Evolutionary conservation across 2,113 vertebrate species (phyloP).

Genomic region (Neofelis nebulosa): DNA sequence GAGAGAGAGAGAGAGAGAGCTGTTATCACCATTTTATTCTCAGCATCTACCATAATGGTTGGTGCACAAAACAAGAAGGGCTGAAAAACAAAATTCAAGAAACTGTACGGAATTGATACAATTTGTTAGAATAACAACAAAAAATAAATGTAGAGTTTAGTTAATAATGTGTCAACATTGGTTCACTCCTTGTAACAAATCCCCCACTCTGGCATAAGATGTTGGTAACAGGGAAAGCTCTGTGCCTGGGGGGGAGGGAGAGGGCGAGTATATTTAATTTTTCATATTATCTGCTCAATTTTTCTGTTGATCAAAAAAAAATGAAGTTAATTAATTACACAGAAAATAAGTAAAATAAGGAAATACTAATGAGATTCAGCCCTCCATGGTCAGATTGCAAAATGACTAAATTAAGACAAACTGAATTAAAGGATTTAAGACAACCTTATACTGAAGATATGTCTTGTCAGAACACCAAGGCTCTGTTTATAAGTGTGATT

Average conservation of each 20-base stretch:
- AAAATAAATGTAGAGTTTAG: neutral
- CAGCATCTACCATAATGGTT: neutral
- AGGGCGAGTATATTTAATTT: neutral
- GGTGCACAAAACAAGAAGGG: neutral
- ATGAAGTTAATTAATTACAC: neutral
- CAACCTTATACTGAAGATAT: neutral
- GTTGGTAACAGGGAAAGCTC: neutral
- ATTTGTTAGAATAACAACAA: neutral
- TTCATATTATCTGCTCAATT: neutral
- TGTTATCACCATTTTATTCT: neutral
- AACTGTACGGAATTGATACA: neutral
- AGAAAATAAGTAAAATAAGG: neutral
- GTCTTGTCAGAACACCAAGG: neutral
- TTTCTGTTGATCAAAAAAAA: conserved; percentile 1
- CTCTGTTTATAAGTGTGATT: neutral
- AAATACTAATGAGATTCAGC: neutral
- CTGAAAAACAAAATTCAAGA: neutral
- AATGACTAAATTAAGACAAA: neutral
- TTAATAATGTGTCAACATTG: neutral
- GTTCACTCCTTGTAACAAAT: neutral
- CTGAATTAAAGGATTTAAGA: neutral
- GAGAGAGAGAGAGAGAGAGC: neutral
- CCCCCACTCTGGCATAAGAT: neutral
- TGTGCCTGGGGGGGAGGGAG: neutral
- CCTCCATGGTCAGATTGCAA: neutral